Evolutionary conservation across 2,797 vertebrate genomes (phyloP).

Genomic region (Simalia tracyae): DNA sequence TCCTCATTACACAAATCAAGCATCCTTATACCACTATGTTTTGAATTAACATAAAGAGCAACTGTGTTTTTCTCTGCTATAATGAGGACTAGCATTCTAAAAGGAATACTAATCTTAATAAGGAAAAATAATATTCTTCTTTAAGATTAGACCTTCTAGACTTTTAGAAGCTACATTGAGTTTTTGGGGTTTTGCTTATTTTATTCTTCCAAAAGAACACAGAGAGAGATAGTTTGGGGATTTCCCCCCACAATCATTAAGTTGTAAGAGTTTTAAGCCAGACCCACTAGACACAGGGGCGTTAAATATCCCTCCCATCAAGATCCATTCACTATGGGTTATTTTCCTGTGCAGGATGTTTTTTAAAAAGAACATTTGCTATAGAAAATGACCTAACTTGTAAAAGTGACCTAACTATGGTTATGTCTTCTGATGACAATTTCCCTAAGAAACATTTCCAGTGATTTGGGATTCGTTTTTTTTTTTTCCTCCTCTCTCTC

Average conservation of each 20-base stretch:
- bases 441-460: slow-evolving; percentile 27
- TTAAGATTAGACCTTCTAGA: background rate
- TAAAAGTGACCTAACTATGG: slow-evolving; percentile 29
- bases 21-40: too few relatives aligned
- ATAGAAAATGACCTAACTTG: slow-evolving; percentile 29
- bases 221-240: background rate
- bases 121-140: background rate
- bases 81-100: too few relatives aligned
- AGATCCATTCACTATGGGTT: background rate
- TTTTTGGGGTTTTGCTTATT: background rate
- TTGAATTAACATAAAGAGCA: too few relatives aligned
- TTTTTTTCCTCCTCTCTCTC: background rate
- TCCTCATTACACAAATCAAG: too few relatives aligned
- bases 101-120: too few relatives aligned
- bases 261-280: slow-evolving; percentile 9
- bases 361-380: slow-evolving; percentile 15
- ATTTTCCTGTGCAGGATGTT: background rate
- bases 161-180: background rate
- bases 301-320: background rate
- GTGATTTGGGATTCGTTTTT: slow-evolving; percentile 13
- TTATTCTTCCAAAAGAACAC: background rate
- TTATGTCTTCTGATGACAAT: slow-evolving; percentile 28
- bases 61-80: too few relatives aligned
- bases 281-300: background rate
- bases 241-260: background rate